Conservation (phyloP, 2,113 vertebrate species). For the Anarrhichthys ocellatus region DNA sequence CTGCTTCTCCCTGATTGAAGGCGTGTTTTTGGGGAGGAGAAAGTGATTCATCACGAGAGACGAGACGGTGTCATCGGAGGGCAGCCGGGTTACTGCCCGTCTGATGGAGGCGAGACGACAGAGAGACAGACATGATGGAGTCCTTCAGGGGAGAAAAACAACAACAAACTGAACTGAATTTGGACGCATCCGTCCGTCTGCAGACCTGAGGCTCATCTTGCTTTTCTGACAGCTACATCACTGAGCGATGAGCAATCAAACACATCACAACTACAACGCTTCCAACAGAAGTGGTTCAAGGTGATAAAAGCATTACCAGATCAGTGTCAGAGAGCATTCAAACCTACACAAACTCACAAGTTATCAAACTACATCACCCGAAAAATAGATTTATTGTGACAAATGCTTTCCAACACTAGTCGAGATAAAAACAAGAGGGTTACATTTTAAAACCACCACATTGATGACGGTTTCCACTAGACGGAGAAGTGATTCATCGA, state of each 20-base stretch:
- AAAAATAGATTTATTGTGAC: background rate
- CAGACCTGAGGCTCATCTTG: constrained; percentile 26
- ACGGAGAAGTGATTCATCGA: background rate
- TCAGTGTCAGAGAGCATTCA: background rate
- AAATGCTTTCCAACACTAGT: background rate
- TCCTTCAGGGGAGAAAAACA: constrained; percentile 32
- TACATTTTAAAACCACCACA: too few species aligned
- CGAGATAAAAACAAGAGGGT: too few species aligned
- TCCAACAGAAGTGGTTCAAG: background rate
- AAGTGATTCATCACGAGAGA: constrained; percentile 53
- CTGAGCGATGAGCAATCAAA: constrained; percentile 1
- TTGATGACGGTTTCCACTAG: too few species aligned
- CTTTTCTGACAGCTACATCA: constrained; percentile 19
- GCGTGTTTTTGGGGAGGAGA: constrained; percentile 32
- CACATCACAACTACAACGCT: background rate
- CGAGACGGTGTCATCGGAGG: constrained; percentile 34
- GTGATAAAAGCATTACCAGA: background rate
- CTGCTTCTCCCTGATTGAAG: constrained; percentile 32
- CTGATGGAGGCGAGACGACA: constrained; percentile 38
- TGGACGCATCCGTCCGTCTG: constrained; percentile 38
- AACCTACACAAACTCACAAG: background rate
- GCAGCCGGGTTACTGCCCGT: constrained; percentile 4
- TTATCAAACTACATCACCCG: background rate
- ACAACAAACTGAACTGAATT: constrained; percentile 34
- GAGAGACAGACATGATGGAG: constrained; percentile 9